Evolutionary conservation across 2,888 invertebrate species (phyloP).

Genomic region (Lasioglossum oenotherae): DNA sequence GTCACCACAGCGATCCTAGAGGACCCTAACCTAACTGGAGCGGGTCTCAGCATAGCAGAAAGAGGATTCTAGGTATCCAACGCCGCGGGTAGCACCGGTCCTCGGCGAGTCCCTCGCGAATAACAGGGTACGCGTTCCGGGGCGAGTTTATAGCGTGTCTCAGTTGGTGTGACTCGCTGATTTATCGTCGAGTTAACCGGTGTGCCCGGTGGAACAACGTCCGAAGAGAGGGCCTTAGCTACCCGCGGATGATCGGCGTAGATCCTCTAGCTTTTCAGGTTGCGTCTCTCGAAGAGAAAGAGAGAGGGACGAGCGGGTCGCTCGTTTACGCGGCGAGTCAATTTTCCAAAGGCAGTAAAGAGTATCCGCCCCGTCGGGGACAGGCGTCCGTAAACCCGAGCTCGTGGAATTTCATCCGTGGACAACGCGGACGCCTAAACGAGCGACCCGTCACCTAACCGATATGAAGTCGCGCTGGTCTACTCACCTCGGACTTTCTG

Average conservation of each 20-base stretch:
- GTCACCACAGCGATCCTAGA: background rate
- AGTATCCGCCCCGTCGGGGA: conserved; percentile 18
- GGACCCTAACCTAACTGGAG: background rate
- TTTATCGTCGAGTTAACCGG: conserved; percentile 82
- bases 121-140: conserved; percentile 77
- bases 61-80: background rate
- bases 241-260: conserved; percentile 41
- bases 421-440: background rate
- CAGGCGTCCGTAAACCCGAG: conserved; percentile 27
- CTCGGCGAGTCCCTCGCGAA: conserved; percentile 65
- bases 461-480: conserved; percentile 10
- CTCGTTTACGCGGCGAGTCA: conserved; percentile 24
- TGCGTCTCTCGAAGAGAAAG: background rate
- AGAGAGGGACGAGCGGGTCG: background rate
- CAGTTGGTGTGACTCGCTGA: conserved; percentile 82
- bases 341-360: conserved; percentile 54
- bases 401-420: conserved; percentile 14
- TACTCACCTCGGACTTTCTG: conserved; percentile 97
- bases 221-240: background rate
- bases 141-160: conserved; percentile 78
- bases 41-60: background rate
- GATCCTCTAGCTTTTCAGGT: background rate
- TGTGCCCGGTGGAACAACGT: conserved; percentile 53
- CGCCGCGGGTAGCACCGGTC: background rate
- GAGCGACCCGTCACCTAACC: background rate